phyloP scores from a whole-genome alignment of 2,888 invertebrate genomes.

The Rhogogaster chlorosoma region DNA sequence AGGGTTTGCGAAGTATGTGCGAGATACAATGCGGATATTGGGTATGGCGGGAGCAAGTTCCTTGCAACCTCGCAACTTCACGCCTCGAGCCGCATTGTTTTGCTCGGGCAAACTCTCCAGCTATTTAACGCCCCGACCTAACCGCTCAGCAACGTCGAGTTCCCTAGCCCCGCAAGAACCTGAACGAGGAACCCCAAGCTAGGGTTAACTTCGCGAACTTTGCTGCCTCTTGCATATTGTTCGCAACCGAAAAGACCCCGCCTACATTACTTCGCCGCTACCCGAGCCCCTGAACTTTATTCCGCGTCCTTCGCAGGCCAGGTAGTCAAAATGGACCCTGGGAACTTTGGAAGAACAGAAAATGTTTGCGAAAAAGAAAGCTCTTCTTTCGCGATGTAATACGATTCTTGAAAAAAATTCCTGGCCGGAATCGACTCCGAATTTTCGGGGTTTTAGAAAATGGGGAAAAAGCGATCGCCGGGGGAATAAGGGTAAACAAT shows the following conservation, averaged over 20 bases:
- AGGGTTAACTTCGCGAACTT: conserved; percentile 68
- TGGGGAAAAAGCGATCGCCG: not conserved
- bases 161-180: conserved; percentile 6
- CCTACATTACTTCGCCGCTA: not conserved
- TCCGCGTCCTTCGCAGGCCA: not conserved
- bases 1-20: conserved; percentile 18
- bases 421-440: too few species aligned
- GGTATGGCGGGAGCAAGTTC: conserved; percentile 17
- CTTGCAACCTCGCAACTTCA: conserved; percentile 65
- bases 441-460: not conserved
- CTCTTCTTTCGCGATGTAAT: not conserved
- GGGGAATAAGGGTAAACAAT: not conserved
- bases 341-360: not conserved
- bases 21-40: not conserved
- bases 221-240: conserved; percentile 58
- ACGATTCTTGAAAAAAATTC: not conserved
- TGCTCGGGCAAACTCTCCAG: conserved; percentile 72
- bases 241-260: conserved; percentile 30
- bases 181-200: not conserved
- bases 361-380: not conserved
- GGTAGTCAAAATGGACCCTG: not conserved
- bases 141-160: conserved; percentile 26
- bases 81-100: conserved; percentile 73
- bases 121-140: conserved; percentile 72
- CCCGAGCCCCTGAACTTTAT: not conserved